These are phyloP conservation scores for Ictalurus furcatus DNA, from an alignment of 2,113 vertebrate species.

Conservation along the genomic window DNA sequence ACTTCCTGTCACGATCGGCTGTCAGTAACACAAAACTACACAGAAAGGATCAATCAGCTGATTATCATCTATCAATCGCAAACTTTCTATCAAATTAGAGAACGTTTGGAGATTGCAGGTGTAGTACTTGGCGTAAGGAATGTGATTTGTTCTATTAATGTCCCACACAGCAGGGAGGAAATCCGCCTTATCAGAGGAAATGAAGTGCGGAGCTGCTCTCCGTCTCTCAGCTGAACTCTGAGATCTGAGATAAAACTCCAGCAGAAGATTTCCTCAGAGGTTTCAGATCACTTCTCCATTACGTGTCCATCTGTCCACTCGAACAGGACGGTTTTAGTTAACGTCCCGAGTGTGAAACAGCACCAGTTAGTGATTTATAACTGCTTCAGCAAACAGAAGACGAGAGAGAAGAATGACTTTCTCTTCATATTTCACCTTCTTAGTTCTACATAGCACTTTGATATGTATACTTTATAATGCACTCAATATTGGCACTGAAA, in stretches of 20 bases:
- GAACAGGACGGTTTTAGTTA: background rate
- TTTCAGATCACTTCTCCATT: background rate
- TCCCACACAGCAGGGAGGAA: background rate
- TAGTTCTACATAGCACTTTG: background rate
- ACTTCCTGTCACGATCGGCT: background rate
- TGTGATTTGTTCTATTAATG: background rate
- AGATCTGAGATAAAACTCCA: background rate
- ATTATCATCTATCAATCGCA: background rate
- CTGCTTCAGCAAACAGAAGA: background rate
- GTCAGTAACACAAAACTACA: background rate
- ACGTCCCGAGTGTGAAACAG: background rate
- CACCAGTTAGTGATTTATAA: background rate
- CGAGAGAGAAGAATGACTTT: background rate
- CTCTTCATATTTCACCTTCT: background rate
- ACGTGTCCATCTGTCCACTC: background rate
- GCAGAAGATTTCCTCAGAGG: slow-evolving; percentile 4
- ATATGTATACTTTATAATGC: background rate
- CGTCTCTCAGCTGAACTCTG: background rate
- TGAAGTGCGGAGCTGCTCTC: background rate
- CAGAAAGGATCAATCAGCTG: background rate
- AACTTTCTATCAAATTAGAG: background rate
- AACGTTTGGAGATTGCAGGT: background rate
- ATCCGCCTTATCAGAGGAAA: background rate
- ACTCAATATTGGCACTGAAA: background rate
- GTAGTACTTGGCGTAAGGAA: background rate